Base-by-base conservation (phyloP, 1,140 invertebrate species). In the Pachyrhynchus sulphureomaculatus region DNA sequence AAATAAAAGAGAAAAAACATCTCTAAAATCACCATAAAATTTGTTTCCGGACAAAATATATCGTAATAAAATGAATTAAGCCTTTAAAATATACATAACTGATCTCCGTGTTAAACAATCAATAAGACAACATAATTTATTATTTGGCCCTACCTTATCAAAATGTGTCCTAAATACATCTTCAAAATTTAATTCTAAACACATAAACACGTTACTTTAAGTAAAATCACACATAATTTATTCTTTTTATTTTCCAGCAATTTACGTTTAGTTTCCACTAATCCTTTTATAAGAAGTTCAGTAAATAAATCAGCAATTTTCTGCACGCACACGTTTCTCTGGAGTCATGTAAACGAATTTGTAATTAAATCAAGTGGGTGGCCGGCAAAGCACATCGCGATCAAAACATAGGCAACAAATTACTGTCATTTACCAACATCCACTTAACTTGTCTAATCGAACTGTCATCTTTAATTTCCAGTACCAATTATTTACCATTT, bases 121-220 rank as follows among this genome's bases (percentile, higher is more conserved):
- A n/a, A n/a, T n/a, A n/a, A n/a, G n/a, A n/a, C n/a, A n/a, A n/a
- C n/a, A n/a, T n/a, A n/a, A n/a, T n/a, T n/a, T n/a, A n/a, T n/a
- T n/a, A n/a, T n/a, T n/a, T n/a, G n/a, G n/a, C n/a, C n/a, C 13
- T 42, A 54, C 51, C 51, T 54, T 41, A 54, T 10, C 4, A 54
- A 41, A 54, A 54, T 41, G 21, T 29, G 36, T 54, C 51, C 51
- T 18, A 54, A 54, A 39, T 21, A 23, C 51, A 54, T 54, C 33
- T 41, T 54, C n/a, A 21, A 26, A 54, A 41, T 13, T 41, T 23
- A 41, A 8, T 2, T 48, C 29, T 6, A 29, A 29, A 3, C 26
- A 29, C 26, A 29, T 29, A 29, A 29, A 10, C 23, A 41, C 49
- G 17, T 12, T 18, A 42, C 39, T 24, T 54, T 29, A 54, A 29